Base-by-base conservation (phyloP, 2,797 vertebrate genomes). In the Sebastes dallii region DNA sequence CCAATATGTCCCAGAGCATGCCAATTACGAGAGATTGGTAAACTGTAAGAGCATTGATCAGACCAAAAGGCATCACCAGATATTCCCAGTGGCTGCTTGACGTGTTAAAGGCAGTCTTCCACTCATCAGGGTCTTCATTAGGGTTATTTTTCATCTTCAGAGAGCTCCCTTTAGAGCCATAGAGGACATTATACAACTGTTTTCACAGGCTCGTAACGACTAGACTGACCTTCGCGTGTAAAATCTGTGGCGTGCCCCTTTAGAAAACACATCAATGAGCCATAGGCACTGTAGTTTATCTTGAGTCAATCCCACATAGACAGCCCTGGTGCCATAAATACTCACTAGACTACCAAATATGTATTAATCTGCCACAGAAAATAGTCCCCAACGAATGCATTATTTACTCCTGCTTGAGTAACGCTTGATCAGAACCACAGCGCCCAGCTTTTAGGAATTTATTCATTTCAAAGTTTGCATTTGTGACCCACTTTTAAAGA, bases 401-500 rank as follows among this genome's bases (percentile, higher is more conserved):
- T 16, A 7, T 56, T 56, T 20, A 22, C 29, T 68, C 11, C 16
- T 36, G 30, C 27, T 25, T 46, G 6, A 24, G n/a, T 68, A 13
- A 39, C 3, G 1, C 25, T 46, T 56, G 22, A 24, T 55, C 30
- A 46, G 32, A 67, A 39, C 6, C 11, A 62, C 6, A 61, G 16
- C 5, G 55, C 12, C 5, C 3, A 64, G 39, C 27, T 75, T 69
- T 32, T 25, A 39, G 39, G 32, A 24, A 58, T 16, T 32, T 32
- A 16, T 72, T 42, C 2, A 14, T 69, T 9, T 72, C 8, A 64
- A 59, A 64, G 20, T 27, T 12, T 60, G 29, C 54, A n/a, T 59
- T 52, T 34, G 46, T 59, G 58, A 69, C 81, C 59, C 54, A 66
- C 73, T 77, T 84, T 65, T 14, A 39, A 71, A 56, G 61, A 79